phyloP scores from a whole-genome alignment of 2,888 invertebrate species.

The Drosophila rellima region DNA sequence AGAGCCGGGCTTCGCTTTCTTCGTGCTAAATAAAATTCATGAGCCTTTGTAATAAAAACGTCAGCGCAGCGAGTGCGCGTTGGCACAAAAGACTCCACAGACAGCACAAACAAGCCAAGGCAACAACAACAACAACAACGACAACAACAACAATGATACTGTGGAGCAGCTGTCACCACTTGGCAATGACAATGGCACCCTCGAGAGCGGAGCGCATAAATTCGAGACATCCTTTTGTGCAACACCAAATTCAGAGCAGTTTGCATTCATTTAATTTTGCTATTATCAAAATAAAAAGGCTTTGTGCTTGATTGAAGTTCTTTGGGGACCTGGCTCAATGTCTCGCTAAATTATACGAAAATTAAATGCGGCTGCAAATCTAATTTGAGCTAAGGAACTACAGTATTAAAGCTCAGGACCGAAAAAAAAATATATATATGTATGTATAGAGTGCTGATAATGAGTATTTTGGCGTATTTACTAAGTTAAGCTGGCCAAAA shows the following conservation, averaged over 20 bases:
- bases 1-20: constrained; percentile 25
- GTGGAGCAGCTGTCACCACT: constrained; percentile 70
- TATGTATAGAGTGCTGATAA: neutral
- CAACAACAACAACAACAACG: constrained; percentile 22
- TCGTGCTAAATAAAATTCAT: constrained; percentile 74
- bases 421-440: neutral
- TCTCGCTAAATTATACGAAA: constrained; percentile 67
- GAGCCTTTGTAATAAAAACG: constrained; percentile 77
- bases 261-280: constrained; percentile 78
- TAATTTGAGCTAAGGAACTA: constrained; percentile 41
- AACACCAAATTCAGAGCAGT: constrained; percentile 59
- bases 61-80: constrained; percentile 52
- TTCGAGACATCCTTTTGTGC: constrained; percentile 72
- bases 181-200: constrained; percentile 76
- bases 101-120: constrained; percentile 13
- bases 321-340: constrained; percentile 45
- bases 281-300: constrained; percentile 77
- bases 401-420: constrained; percentile 2
- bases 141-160: constrained; percentile 18
- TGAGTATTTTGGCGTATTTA: neutral
- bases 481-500: neutral
- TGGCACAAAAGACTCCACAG: constrained; percentile 62
- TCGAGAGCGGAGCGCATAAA: constrained; percentile 64
- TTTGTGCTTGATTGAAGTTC: constrained; percentile 75
- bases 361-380: constrained; percentile 49